phyloP scores from a whole-genome alignment of 2,797 vertebrate species.

The Sciurus carolinensis region DNA sequence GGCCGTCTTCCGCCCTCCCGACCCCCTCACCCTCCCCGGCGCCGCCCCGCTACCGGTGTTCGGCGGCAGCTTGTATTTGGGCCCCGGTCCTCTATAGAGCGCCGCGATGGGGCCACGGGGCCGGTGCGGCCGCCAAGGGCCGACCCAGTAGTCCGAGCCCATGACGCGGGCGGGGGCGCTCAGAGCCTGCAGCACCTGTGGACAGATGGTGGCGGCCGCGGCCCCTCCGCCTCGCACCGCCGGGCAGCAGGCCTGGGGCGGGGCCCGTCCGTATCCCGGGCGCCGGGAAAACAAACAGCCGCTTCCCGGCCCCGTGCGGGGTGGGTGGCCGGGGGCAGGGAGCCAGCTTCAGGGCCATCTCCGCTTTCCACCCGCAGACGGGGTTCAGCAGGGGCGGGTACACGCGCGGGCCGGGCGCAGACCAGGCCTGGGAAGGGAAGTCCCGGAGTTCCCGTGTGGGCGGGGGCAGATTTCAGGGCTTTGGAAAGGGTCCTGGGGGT shows the following conservation, averaged over 20 bases:
- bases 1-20: not conserved
- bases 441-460: not conserved
- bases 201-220: conserved; percentile 5
- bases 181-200: conserved; percentile 56
- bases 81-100: conserved; percentile 92
- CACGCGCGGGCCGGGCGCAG: not conserved
- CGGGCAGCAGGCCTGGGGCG: not conserved
- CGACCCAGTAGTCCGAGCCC: conserved; percentile 91
- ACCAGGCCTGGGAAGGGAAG: not conserved
- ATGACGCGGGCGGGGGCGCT: conserved; percentile 80
- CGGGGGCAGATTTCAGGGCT: not conserved
- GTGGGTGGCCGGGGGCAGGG: not conserved
- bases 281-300: conserved; percentile 52
- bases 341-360: not conserved
- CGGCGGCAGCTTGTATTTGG: conserved; percentile 94
- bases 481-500: not conserved
- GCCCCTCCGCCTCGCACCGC: not conserved
- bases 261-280: conserved; percentile 39
- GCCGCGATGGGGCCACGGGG: conserved; percentile 95
- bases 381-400: too few relatives aligned
- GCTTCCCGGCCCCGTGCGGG: not conserved
- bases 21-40: not conserved
- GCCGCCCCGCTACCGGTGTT: conserved; percentile 90
- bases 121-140: conserved; percentile 94
- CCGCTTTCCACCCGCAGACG: too few relatives aligned